Evolutionary conservation across 1,140 invertebrate genomes (phyloP), one percentile per base, ranked within the genome.

Genomic region (Pollicipes pollicipes): DNA sequence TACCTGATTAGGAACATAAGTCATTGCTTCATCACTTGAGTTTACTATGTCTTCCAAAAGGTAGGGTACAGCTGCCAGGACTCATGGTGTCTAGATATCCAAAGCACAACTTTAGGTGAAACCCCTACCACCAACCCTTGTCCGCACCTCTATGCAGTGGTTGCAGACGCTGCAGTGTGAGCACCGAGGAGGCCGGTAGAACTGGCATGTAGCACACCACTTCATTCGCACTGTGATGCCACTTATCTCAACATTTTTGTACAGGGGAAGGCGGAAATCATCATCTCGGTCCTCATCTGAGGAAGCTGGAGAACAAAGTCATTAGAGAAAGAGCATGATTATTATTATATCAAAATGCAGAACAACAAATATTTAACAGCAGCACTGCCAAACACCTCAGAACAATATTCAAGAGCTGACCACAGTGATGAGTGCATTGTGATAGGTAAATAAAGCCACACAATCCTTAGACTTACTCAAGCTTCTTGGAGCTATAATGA

Each of bases 171-270:
- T 97, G 82, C 97, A 99, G 83, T 99, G 96, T 69, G 94, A 98
- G 82, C 95, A 98, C 79, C 97, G 85, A 71, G 97, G 97, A 78
- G 96, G 95, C 76, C 96, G 85, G 82, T 99, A 99, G 84, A 99
- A 99, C 83, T 98, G 95, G 83, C 97, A 99, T 1, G 97, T 99
- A 71, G 94, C 89, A 82, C 97, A 99, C 97, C 97, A 99, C 83
- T 99, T 99, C 95, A 99, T 98, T 73, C 95, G 87, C 64, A 99
- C 94, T 29, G 93, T 96, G 71, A 98, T 96, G 70, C 95, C 94
- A 83, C 97, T 95, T 72, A 99, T 97, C 82, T 98, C 94, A 71
- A 97, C 92, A 81, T 90, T 98, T 83, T 97, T 97, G 78, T 98
- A 98, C 69, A 99, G 83, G 8, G 97, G 97, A 72, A 95, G 93